phyloP scores from a whole-genome alignment of 2,888 invertebrate genomes.

The Drosophila borborema region DNA sequence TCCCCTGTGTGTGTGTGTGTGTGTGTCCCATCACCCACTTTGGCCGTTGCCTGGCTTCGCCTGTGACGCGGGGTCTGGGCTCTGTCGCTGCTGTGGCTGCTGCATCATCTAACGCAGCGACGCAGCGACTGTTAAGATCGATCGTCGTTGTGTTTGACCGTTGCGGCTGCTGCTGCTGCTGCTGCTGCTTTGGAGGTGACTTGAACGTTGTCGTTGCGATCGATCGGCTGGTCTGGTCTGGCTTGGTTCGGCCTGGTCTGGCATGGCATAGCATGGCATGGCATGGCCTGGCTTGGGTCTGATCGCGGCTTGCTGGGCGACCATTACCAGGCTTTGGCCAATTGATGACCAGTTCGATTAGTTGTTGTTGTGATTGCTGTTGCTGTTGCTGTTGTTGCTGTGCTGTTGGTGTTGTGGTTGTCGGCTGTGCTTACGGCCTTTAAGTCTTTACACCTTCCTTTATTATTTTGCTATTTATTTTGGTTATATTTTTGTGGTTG shows the following conservation, averaged over 20 bases:
- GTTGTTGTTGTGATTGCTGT: slow-evolving; percentile 61
- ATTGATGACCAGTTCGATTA: slow-evolving; percentile 82
- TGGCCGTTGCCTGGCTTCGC: slow-evolving; percentile 33
- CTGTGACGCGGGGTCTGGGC: slow-evolving; percentile 34
- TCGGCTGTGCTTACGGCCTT: slow-evolving; percentile 63
- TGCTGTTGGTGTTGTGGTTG: slow-evolving; percentile 38
- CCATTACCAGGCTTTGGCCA: slow-evolving; percentile 76
- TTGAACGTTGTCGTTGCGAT: slow-evolving; percentile 69
- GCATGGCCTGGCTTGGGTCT: slow-evolving; percentile 40
- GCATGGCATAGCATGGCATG: slow-evolving; percentile 29
- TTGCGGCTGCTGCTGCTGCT: slow-evolving; percentile 31
- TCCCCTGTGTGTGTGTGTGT: slow-evolving; percentile 6
- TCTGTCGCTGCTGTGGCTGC: slow-evolving; percentile 24
- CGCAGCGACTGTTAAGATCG: slow-evolving; percentile 68
- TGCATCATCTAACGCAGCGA: slow-evolving; percentile 62
- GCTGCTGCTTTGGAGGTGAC: slow-evolving; percentile 58
- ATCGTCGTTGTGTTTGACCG: slow-evolving; percentile 68
- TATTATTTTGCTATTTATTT: slow-evolving; percentile 76
- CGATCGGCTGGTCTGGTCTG: slow-evolving; percentile 61
- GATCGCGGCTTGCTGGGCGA: slow-evolving; percentile 61
- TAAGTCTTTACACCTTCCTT: slow-evolving; percentile 76
- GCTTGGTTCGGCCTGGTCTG: slow-evolving; percentile 32
- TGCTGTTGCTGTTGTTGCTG: slow-evolving; percentile 25
- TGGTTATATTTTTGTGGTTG: slow-evolving; percentile 41
- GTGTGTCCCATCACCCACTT: slow-evolving; percentile 59